phyloP scores from a whole-genome alignment of 2,113 vertebrate genomes.

The Eurypyga helias region DNA sequence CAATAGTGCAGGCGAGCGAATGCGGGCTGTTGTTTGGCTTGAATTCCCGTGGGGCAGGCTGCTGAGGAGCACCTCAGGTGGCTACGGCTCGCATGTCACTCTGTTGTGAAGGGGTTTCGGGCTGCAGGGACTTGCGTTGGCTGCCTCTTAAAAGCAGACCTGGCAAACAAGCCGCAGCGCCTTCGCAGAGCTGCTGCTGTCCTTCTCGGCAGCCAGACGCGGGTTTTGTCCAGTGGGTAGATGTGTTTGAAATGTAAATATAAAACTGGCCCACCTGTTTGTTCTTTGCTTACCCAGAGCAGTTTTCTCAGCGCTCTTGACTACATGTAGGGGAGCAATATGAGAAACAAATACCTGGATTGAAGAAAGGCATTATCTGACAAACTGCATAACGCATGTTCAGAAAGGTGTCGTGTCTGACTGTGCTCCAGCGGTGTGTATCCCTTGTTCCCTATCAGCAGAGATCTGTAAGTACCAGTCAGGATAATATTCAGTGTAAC shows the following conservation, averaged over 20 bases:
- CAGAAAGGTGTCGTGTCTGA: neutral
- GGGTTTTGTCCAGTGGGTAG: neutral
- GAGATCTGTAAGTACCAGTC: neutral
- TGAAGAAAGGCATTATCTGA: neutral
- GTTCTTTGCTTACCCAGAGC: neutral
- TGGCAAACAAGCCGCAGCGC: neutral
- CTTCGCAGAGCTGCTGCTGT: neutral
- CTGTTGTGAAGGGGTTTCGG: neutral
- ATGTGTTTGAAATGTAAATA: neutral
- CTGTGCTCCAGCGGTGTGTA: neutral
- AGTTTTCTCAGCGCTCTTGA: neutral
- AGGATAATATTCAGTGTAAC: neutral
- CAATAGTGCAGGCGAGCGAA: neutral
- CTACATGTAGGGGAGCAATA: neutral
- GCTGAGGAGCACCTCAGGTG: conserved; percentile 33
- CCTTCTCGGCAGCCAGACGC: neutral
- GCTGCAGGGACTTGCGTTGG: neutral
- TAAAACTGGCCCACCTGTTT: neutral
- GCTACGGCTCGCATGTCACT: neutral
- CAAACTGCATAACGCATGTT: accelerated
- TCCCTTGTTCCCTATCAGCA: neutral
- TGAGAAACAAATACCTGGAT: neutral
- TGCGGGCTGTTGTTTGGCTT: neutral
- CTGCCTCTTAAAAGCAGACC: neutral
- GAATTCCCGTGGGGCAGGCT: neutral